These are phyloP conservation scores for Holothuria glaberrima DNA, from an alignment of 35 echinoderm and acorn worm species.

Conservation along the genomic window DNA sequence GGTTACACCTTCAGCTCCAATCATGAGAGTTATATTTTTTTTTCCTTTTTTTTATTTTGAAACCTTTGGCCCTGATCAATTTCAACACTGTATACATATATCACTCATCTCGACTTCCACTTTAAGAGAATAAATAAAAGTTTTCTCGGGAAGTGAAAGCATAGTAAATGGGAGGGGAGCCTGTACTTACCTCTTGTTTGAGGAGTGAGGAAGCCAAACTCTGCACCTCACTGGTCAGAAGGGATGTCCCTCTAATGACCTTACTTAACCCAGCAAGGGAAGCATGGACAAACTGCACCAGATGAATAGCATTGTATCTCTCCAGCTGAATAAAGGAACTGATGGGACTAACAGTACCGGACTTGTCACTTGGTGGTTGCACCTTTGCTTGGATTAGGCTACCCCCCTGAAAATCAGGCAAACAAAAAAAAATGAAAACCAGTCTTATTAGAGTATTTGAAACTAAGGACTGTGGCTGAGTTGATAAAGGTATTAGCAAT, in stretches of 20 bases:
- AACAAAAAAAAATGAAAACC: not conserved
- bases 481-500: no score
- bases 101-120: no score
- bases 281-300: slow-evolving; percentile 97
- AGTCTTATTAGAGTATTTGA: no score
- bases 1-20: no score
- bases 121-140: no score
- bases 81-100: no score
- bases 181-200: slow-evolving; percentile 88
- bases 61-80: no score
- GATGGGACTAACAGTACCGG: slow-evolving; percentile 74
- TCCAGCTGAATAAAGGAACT: slow-evolving; percentile 90
- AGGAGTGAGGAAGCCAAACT: slow-evolving; percentile 70
- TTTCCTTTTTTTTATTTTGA: no score
- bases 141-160: not conserved
- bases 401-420: slow-evolving; percentile 56
- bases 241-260: slow-evolving; percentile 86
- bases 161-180: not conserved
- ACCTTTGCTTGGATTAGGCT: slow-evolving; percentile 86
- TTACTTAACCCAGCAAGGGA: slow-evolving; percentile 95
- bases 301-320: slow-evolving; percentile 84
- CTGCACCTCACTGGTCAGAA: slow-evolving; percentile 94
- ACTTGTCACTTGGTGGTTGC: slow-evolving; percentile 84
- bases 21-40: no score
- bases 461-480: no score